Conservation (phyloP, 1,140 invertebrate genomes). For the Cephus cinctus region DNA sequence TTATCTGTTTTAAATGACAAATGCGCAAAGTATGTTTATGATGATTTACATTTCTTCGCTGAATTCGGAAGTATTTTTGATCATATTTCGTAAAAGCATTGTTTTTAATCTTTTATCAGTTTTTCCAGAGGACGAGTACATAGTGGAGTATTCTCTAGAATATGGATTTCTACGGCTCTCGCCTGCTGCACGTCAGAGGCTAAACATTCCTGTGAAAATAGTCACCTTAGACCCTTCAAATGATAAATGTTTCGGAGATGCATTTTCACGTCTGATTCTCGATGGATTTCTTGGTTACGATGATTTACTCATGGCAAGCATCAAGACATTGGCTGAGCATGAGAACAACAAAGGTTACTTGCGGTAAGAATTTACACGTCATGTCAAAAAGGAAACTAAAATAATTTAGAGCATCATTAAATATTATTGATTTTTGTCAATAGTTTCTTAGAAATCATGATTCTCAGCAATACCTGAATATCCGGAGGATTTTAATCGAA, state of each 20-base stretch:
- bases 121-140: conserved; percentile 89
- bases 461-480: too few relatives aligned
- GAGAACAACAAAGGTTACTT: conserved; percentile 96
- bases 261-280: conserved; percentile 85
- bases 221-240: conserved; percentile 86
- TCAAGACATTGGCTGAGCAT: conserved; percentile 91
- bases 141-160: conserved; percentile 96
- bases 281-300: conserved; percentile 95
- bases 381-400: too few relatives aligned
- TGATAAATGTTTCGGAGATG: conserved; percentile 92
- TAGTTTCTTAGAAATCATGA: too few relatives aligned
- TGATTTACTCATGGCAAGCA: conserved; percentile 94
- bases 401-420: too few relatives aligned
- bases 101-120: conserved; percentile 58
- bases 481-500: too few relatives aligned
- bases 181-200: conserved; percentile 74
- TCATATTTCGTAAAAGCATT: too few relatives aligned
- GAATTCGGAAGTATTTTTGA: too few relatives aligned
- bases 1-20: too few relatives aligned
- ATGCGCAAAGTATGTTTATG: too few relatives aligned
- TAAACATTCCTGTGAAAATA: conserved; percentile 92
- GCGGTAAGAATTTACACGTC: too few relatives aligned
- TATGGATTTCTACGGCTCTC: conserved; percentile 94
- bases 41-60: too few relatives aligned
- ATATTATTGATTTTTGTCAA: too few relatives aligned